A percentile compares a stretch with the other conserved stretches of the same genome.
Evolutionary conservation across 2,113 vertebrate species (phyloP).

Genomic region (Archocentrus centrarchus): DNA sequence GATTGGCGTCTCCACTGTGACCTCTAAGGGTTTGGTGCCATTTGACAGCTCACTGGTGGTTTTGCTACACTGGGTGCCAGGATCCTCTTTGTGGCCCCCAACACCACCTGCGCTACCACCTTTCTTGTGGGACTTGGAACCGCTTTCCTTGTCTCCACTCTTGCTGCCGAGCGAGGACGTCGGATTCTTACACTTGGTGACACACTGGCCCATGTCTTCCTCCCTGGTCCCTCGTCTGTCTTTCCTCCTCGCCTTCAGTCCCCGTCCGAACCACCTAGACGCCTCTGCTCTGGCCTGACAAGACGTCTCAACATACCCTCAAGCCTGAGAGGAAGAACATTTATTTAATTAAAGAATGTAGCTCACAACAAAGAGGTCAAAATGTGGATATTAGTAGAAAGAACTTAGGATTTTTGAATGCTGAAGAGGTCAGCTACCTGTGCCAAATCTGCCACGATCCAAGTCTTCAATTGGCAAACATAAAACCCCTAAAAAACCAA

Average conservation of each 20-base stretch:
- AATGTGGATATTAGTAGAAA: neutral
- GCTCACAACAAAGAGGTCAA: neutral
- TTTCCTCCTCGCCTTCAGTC: conserved; percentile 80
- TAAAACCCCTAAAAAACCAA: conserved; percentile 39
- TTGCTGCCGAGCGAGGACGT: conserved; percentile 98
- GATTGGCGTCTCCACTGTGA: conserved; percentile 84
- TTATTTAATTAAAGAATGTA: neutral
- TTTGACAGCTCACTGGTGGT: conserved; percentile 89
- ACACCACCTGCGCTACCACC: conserved; percentile 79
- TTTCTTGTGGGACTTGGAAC: conserved; percentile 92
- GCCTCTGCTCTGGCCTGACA: conserved; percentile 81
- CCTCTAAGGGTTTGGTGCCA: conserved; percentile 91
- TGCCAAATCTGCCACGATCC: conserved; percentile 50
- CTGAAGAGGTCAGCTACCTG: conserved; percentile 37
- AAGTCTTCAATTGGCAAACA: conserved; percentile 33
- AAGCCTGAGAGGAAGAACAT: conserved; percentile 53
- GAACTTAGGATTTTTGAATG: neutral
- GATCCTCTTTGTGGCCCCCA: conserved; percentile 89
- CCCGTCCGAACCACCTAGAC: conserved; percentile 83
- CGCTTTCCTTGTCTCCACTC: conserved; percentile 93
- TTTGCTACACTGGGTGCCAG: conserved; percentile 82
- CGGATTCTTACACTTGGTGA: conserved; percentile 99
- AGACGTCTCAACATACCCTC: conserved; percentile 92
- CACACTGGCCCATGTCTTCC: conserved; percentile 97
- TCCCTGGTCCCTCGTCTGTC: conserved; percentile 64